phyloP scores from a whole-genome alignment of 2,888 invertebrate species.

The Calephelis perditalis region DNA sequence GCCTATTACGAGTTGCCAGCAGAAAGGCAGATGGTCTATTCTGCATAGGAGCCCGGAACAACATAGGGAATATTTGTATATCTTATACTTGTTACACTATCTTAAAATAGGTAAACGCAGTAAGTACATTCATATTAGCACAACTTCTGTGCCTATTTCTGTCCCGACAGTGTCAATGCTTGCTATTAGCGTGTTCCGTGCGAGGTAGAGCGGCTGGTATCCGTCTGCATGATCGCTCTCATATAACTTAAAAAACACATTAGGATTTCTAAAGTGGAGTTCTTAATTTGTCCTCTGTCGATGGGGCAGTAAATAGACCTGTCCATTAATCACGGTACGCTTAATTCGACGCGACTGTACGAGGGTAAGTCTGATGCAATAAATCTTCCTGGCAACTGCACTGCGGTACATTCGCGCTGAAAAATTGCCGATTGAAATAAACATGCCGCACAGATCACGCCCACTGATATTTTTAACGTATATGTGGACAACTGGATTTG shows the following conservation, averaged over 20 bases:
- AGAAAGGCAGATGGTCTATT: no score
- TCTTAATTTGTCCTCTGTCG: constrained; percentile 22
- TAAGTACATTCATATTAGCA: no score
- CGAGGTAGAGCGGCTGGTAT: no score
- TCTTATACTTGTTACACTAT: no score
- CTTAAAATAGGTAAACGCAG: no score
- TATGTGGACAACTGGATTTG: not conserved
- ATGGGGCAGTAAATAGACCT: constrained; percentile 53
- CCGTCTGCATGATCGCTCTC: no score
- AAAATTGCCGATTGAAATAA: constrained; percentile 67
- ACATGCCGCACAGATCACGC: constrained; percentile 50
- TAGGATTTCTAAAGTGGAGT: constrained; percentile 11
- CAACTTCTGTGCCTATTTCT: no score
- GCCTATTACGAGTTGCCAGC: no score
- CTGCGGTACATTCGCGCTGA: constrained; percentile 56
- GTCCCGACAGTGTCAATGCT: no score
- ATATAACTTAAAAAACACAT: not conserved
- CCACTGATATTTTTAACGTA: constrained; percentile 33
- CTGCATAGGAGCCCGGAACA: no score
- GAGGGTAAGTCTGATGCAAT: constrained; percentile 47
- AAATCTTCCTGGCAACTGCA: constrained; percentile 64
- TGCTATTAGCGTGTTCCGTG: no score
- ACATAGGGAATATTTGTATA: no score
- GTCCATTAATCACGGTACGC: constrained; percentile 56
- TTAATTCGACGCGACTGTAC: constrained; percentile 50